Percentiles rank a stretch among this genome's conserved stretches.
These are phyloP conservation scores for Calosoma granatense DNA, from an alignment of 1,140 invertebrate genomes.

Conservation along the genomic window DNA sequence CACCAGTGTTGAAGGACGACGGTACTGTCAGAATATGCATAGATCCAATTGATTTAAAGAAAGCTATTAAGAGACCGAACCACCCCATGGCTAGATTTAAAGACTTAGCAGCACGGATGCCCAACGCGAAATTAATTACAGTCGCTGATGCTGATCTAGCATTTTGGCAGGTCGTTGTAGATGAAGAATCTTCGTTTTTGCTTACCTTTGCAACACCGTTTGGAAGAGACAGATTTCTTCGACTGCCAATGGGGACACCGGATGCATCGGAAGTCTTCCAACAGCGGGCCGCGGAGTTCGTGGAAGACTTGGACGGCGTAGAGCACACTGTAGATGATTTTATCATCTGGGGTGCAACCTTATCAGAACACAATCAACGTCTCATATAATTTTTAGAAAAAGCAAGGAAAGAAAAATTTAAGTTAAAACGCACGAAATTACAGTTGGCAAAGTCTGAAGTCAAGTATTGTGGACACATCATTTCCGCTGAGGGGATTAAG, in stretches of 20 bases:
- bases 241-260: background rate
- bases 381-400: background rate
- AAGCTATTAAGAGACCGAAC: background rate
- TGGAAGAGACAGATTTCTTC: background rate
- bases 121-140: too few relatives aligned
- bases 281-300: background rate
- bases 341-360: background rate
- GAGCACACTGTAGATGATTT: background rate
- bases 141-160: background rate
- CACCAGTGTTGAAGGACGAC: too few relatives aligned
- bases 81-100: background rate
- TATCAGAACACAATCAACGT: background rate
- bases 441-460: background rate
- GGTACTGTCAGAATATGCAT: background rate
- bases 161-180: background rate
- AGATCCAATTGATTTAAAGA: background rate
- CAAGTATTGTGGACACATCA: background rate
- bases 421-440: background rate
- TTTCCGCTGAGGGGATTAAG: background rate
- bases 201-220: background rate
- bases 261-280: background rate
- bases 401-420: background rate
- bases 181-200: background rate
- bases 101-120: background rate
- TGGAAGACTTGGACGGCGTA: background rate